Evolutionary conservation across 2,888 invertebrate genomes (phyloP), one percentile per base, ranked within the genome.

Genomic region (Neoascia interrupta): DNA sequence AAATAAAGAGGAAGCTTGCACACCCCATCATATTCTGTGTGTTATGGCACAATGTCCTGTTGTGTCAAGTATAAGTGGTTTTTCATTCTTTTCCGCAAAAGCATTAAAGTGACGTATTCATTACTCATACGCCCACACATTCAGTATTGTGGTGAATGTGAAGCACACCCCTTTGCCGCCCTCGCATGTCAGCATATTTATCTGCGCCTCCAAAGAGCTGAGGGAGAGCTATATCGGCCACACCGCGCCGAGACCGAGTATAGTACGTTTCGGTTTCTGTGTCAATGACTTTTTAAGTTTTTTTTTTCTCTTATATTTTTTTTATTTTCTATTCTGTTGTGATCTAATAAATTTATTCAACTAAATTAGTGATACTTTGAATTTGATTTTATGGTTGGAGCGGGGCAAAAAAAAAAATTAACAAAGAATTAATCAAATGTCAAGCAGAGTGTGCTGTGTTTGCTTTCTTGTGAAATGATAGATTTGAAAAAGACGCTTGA

Each of bases 261-360:
- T 31, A 51, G 19, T 13, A 18, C 15, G 26, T 23, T 53, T 36
- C 21, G 11, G 3, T 56, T 63, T 70, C 11, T 76, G 70, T 76
- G 75, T 76, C 75, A 76, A 76, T 58, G 70, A 76, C 75, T 76
- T 26, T 58, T 68, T 6, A 45, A 45, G 64, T 8, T 49, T 56
- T 49, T 47, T 56, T 53, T 37, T 43, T 43, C 21, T 16, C 51
- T 43, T 66, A 26, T 43, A 66, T 43, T 53, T 26, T 16, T 21
- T 60, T 51, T 10, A 16, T 15, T 28, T 45, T 60, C 43, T 10
- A 16, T 15, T 28, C 34, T 36, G 21, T 60, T 21, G 15, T 39
- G 23, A 23, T 66, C 54, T 63, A 53, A 63, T 61, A 61, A 49
- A 49, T 21, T 19, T 21, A 19, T 21, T n/a, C 26, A 26, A 5